Evolutionary conservation across 37 sponge, comb jelly and placozoan species (phyloP).

Genomic region (Ianthella basta): DNA sequence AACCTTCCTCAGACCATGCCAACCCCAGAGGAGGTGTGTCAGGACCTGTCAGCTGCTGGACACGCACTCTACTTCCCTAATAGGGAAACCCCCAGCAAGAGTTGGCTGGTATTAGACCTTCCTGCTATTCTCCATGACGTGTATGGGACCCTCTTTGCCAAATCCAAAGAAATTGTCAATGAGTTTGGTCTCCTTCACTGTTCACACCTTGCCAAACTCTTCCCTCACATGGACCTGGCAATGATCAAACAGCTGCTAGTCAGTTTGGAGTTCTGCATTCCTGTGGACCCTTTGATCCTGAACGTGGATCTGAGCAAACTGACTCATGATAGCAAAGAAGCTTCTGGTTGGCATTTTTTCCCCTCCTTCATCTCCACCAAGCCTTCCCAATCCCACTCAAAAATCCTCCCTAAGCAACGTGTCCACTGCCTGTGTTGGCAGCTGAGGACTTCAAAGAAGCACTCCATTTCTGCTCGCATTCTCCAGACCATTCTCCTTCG

Average conservation of each 20-base stretch:
- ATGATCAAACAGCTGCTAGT: background rate
- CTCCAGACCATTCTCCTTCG: too few species aligned
- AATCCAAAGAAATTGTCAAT: background rate
- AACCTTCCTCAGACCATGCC: background rate
- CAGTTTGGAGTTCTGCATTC: slow-evolving; percentile 32
- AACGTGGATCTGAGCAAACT: background rate
- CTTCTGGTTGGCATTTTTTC: background rate
- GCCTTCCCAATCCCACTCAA: background rate
- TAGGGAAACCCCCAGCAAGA: background rate
- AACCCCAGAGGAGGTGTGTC: slow-evolving; percentile 9
- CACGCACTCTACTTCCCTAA: background rate
- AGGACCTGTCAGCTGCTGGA: slow-evolving; percentile 19
- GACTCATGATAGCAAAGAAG: background rate
- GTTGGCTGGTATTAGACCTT: slow-evolving; percentile 24
- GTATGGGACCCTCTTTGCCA: slow-evolving; percentile 19
- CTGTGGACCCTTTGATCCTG: slow-evolving; percentile 10
- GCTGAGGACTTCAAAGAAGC: too few species aligned
- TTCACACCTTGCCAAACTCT: background rate
- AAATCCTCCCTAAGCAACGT: too few species aligned
- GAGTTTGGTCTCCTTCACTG: slow-evolving; percentile 14
- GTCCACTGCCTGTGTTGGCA: too few species aligned
- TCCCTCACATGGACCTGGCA: background rate
- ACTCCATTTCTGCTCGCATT: too few species aligned
- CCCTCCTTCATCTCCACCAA: background rate
- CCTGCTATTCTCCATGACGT: slow-evolving; percentile 6